Base-by-base conservation (phyloP, 2,113 vertebrate genomes). In the Corydoras sp. region DNA sequence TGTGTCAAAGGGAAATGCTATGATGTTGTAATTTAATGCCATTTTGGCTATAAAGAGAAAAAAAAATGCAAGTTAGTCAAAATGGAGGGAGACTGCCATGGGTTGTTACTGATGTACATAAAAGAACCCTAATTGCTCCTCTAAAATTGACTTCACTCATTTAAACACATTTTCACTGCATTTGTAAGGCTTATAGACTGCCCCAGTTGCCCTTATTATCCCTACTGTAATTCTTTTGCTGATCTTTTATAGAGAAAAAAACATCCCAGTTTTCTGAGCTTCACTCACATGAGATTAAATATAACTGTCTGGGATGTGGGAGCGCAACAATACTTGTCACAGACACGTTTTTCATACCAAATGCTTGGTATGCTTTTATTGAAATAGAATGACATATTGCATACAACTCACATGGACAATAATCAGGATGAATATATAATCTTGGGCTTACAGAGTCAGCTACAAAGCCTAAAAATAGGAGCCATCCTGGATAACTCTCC, bases 111-210 rank as follows among this genome's bases (percentile, higher is more conserved):
- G 64, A 68, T 76, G 73, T 78, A 74, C 68, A 78, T 30, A 55
- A 61, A 72, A 71, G 73, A 67, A 72, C 71, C 29, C 67, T 76
- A 76, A 79, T 82, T 80, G 74, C 74, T 76, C 73, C 62, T 73
- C 69, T 72, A 79, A 77, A 71, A 77, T 71, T 65, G 62, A 71
- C 75, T 65, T 48, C 15, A 53, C 55, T 66, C 74, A 73, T 74
- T 78, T 76, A 69, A 79, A 81, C 77, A 56, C 76, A 80, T 80
- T 72, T 69, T 65, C 12, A 50, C 65, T 75, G 55, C 59, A 72
- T 70, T 68, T 71, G 69, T 76, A 65, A 73, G 75, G 9, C 67
- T 76, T 72, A 69, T 65, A 79, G 70, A 68, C 69, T 68, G 63
- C 71, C 31, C 35, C 69, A 73, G 30, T 79, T 43, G 9, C 60